A percentile compares a stretch with the other conserved stretches of the same genome.
These are phyloP conservation scores for Lymantria dispar DNA, from an alignment of 2,888 invertebrate genomes.

Conservation along the genomic window DNA sequence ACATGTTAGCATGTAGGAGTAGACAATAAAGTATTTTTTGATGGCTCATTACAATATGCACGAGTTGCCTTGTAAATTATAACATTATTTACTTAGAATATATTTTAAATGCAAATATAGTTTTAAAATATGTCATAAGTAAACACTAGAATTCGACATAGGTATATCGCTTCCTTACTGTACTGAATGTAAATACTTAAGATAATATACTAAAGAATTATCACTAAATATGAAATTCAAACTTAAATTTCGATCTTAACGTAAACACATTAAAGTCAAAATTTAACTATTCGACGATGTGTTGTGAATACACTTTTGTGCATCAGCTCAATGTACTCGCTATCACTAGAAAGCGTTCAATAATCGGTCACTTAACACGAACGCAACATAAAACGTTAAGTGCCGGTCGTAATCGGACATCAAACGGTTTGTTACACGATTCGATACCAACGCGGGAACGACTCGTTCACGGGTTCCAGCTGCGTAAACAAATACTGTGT, in stretches of 20 bases:
- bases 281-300: neutral
- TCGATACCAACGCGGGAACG: slow-evolving; percentile 37
- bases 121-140: too few species aligned
- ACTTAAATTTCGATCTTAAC: neutral
- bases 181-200: slow-evolving; percentile 7
- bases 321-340: slow-evolving; percentile 25
- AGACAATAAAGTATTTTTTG: too few species aligned
- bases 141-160: too few species aligned
- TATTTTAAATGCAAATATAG: too few species aligned
- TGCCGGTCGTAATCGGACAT: slow-evolving; percentile 54
- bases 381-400: slow-evolving; percentile 52
- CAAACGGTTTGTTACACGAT: slow-evolving; percentile 51
- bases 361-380: slow-evolving; percentile 58
- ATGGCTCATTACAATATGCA: too few species aligned
- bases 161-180: slow-evolving; percentile 15
- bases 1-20: too few species aligned
- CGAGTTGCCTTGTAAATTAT: too few species aligned
- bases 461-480: slow-evolving; percentile 39
- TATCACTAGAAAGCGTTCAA: slow-evolving; percentile 48
- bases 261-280: neutral
- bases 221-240: neutral
- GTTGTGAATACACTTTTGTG: slow-evolving; percentile 20
- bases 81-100: too few species aligned
- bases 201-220: neutral
- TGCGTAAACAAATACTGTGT: slow-evolving; percentile 54